phyloP scores from a whole-genome alignment of 2,113 vertebrate genomes.

The Calidris pugnax region DNA sequence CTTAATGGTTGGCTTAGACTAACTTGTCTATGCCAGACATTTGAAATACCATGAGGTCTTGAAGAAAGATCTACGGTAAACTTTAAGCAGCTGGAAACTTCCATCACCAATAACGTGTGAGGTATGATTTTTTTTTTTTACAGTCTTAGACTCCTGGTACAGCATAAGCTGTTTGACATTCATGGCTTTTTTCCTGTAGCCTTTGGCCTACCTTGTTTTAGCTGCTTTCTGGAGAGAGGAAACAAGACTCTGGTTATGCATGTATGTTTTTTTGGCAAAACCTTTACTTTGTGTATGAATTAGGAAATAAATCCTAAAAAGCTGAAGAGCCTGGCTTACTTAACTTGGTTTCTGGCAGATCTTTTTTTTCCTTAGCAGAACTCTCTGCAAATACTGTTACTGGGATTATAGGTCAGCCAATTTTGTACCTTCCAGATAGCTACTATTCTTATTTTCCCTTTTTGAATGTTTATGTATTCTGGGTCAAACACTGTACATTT shows the following conservation, averaged over 20 bases:
- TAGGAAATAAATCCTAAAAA: background rate
- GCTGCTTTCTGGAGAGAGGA: background rate
- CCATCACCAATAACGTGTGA: background rate
- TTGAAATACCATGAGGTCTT: background rate
- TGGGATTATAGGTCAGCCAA: background rate
- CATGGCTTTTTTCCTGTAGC: background rate
- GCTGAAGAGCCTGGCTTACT: background rate
- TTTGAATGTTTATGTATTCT: background rate
- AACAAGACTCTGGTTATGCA: background rate
- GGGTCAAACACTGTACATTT: background rate
- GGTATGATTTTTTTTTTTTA: background rate
- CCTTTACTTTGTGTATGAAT: background rate
- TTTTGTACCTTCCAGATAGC: background rate
- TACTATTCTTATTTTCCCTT: background rate
- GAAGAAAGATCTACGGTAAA: background rate
- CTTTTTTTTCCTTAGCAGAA: background rate
- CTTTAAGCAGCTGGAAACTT: background rate
- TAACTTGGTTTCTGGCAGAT: background rate
- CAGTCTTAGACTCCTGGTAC: background rate
- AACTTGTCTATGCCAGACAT: background rate
- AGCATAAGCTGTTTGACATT: background rate
- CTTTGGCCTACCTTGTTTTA: background rate
- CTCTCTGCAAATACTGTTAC: background rate
- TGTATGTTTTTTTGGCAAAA: background rate
- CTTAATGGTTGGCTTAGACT: background rate